phyloP scores from a whole-genome alignment of 2,797 vertebrate species.

The Dendrocincla fuliginosa region DNA sequence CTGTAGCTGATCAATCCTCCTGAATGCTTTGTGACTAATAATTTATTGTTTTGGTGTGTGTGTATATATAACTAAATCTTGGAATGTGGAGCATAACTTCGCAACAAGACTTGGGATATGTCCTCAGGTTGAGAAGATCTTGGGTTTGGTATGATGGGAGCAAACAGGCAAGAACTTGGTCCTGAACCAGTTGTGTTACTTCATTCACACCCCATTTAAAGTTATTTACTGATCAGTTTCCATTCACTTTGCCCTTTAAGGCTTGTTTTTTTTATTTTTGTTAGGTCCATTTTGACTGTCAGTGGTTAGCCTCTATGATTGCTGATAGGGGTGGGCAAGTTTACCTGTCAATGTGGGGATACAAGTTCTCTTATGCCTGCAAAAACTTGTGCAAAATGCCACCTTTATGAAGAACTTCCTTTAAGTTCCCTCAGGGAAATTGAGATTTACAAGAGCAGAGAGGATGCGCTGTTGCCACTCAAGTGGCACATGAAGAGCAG shows the following conservation, averaged over 20 bases:
- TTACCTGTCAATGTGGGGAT: neutral
- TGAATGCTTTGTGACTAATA: neutral
- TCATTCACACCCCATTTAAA: neutral
- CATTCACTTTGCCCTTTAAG: neutral
- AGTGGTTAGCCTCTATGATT: neutral
- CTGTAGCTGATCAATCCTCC: neutral
- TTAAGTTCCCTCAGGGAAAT: neutral
- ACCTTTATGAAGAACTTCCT: fast-evolving
- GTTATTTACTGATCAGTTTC: neutral
- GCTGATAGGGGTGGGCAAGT: neutral
- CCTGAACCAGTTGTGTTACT: neutral
- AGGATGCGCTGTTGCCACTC: fast-evolving
- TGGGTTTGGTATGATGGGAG: neutral
- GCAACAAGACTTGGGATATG: neutral
- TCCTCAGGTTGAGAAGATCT: neutral
- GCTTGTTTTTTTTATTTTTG: neutral
- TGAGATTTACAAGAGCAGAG: neutral
- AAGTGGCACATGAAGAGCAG: neutral
- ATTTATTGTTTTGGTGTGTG: neutral
- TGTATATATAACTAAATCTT: neutral
- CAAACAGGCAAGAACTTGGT: neutral
- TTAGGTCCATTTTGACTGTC: neutral
- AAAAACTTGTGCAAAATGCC: neutral
- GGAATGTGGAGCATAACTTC: neutral
- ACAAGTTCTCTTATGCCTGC: neutral